Evolutionary conservation across 1,140 invertebrate genomes (phyloP), one percentile per base, ranked within the genome.

Genomic region (Pseudomyrmex dendroicus): DNA sequence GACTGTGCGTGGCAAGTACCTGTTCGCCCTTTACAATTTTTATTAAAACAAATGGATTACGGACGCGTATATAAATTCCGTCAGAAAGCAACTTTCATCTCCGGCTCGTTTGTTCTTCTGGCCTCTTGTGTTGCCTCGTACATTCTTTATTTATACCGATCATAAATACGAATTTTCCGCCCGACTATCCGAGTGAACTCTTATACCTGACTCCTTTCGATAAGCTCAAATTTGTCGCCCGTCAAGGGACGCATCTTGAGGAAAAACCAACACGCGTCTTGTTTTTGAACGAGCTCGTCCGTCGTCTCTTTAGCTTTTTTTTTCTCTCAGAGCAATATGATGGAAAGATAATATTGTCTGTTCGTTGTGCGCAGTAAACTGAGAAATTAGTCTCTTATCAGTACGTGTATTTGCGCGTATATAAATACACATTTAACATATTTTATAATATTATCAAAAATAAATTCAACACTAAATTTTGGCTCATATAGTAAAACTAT

Each of bases 1-100:
- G 7, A n/a, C n/a, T 59, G 46, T 17, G 70, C 54, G 76, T 61
- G 56, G 15, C 22, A 13, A 66, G 59, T 7, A 35, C 35, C 0
- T 56, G 44, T n/a, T 70, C 2, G 59, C 50, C 22, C 15, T 80
- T 80, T 80, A 59, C 66, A 70, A 80, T 44, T 70, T 80, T 89
- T 89, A 89, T 86, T 76, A 86, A 82, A 88, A 88, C 57, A 35
- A 86, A 88, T 89, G 84, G 86, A 83, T 86, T 82, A 61, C 50
- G 70, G 25, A 59, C 66, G 59, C 44, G 3, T 78, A 70, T 83
- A 84, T 83, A 84, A 80, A 80, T 72, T 80, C 44, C 61, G 66
- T 82, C 84, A 87, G 48, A 54, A 66, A 66, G 10, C 57, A 74
- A 82, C 59, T 74, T 82, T 74, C 61, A 73, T 13, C 70, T 64